Evolutionary conservation across 2,113 vertebrate species (phyloP).

Genomic region (Chaetops frenatus): DNA sequence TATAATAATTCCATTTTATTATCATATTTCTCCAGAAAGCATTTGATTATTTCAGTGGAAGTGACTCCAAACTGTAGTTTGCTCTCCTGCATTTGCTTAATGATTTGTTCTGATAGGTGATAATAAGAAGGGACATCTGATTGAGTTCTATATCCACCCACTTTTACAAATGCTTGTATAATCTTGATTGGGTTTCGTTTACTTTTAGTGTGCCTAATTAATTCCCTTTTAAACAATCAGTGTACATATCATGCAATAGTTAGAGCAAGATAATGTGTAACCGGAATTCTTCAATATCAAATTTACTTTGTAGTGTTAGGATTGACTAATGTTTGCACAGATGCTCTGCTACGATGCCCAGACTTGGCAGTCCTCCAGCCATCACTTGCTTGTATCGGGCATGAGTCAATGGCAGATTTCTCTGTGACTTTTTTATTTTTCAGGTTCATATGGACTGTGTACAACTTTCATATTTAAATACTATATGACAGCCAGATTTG

Average conservation of each 20-base stretch:
- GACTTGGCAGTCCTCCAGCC: neutral
- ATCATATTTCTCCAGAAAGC: neutral
- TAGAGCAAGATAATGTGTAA: neutral
- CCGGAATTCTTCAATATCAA: neutral
- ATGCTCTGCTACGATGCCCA: neutral
- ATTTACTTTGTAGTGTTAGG: neutral
- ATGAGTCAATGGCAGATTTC: neutral
- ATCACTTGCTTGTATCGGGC: neutral
- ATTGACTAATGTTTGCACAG: neutral
- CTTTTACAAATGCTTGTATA: neutral
- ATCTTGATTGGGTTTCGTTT: neutral
- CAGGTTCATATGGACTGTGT: neutral
- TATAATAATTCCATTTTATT: neutral
- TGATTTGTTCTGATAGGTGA: neutral
- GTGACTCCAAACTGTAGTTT: neutral
- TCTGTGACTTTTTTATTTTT: neutral
- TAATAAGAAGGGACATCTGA: neutral
- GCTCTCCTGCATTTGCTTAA: neutral
- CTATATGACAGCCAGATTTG: neutral
- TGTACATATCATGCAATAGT: neutral
- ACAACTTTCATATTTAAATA: neutral
- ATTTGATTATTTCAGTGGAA: neutral
- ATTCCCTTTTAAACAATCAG: neutral
- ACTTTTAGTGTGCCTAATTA: neutral
- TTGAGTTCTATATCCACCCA: neutral